Evolutionary conservation across 92 coral and sea anemone species (phyloP), one percentile per base, ranked within the genome.

Genomic region (Heteractis magnifica): DNA sequence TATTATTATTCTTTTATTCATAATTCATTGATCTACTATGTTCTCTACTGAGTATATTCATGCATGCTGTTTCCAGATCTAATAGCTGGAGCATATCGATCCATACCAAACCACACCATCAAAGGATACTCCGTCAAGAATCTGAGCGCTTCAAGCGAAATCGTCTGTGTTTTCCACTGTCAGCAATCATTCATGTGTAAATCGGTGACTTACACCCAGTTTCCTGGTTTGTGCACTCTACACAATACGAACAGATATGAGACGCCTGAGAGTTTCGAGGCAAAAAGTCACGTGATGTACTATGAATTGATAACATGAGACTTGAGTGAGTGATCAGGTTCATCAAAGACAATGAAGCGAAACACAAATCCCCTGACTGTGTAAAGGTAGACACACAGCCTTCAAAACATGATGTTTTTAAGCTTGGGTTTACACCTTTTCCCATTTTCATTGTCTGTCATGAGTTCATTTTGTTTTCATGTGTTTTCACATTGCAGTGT

Each of bases 151-250:
- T 10, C 86, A 55, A 74, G 79, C 73, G 49, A 74, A 14, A 82
- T 82, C 72, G 86, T 79, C 59, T 82, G 86, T 72, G 86, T 74
- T 73, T 34, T 82, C 48, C 51, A 55, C 10, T 82, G 86, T 74
- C 86, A 82, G 86, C 86, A 77, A 56, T 68, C 56, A 52, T 19
- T 19, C 50, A 16, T 6, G 4, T 82, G 86, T 20, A 82, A 72
- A 82, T 72, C 86, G 34, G 86, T 41, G 56, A 82, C 86, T 19
- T 82, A 72, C 62, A 56, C 44, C 86, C 86, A 82, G 86, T 82
- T 79, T 50, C 23, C 79, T 55, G 86, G 86, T n/a, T 26, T 72
- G 18, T 82, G 86, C 53, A 72, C 76, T 60, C 51, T 82, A 16
- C 86, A 82, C 60, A 53, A 75, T 15, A 75, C 79, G 12, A 75